Evolutionary conservation across 2,113 vertebrate genomes (phyloP), one percentile per base, ranked within the genome.

Genomic region (Menidia beryllina): DNA sequence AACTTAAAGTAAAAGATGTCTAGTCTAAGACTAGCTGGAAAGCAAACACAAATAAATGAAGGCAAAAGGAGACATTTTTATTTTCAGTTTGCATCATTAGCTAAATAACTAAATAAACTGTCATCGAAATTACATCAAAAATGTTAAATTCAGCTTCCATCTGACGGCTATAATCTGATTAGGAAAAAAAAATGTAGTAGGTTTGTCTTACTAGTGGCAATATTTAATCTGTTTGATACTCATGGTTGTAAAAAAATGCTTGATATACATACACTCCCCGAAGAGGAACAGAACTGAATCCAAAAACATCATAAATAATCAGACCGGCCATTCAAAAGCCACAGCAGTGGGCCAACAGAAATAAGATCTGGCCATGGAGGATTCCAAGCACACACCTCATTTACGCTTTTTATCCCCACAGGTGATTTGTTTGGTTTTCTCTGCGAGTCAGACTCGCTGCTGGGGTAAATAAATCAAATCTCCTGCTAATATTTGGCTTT

Each of bases 191-290:
- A 39, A 34, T 54, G 39, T 30, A 45, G 53, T 39, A 0, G 41
- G 54, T 47, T 54, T 41, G 65, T 56, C 34, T 43, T 50, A 47
- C 51, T 25, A 11, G 43, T 69, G 54, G 64, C n/a, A 25, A 25
- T 45, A 23, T 69, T 64, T 67, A 41, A 30, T 62, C 72, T 77
- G 43, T 56, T 82, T 80, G 69, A 84, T 69, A 82, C 79, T 68
- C 81, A 67, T 20, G 38, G 41, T 41, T n/a, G 71, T 36, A 24
- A 34, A 50, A 48, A 0, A 26, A 45, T 4, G 30, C 39, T 51
- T 54, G 69, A 57, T 39, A 58, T 53, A 77, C 61, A 80, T 75
- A 78, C 73, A 73, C 66, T 63, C 69, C 70, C 68, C 61, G 19
- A n/a, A 0, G 21, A 69, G 75, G 77, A 54, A 19, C 1, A 73